Evolutionary conservation across 2,888 invertebrate species (phyloP), one percentile per base, ranked within the genome.

Genomic region (Parnassius apollo): DNA sequence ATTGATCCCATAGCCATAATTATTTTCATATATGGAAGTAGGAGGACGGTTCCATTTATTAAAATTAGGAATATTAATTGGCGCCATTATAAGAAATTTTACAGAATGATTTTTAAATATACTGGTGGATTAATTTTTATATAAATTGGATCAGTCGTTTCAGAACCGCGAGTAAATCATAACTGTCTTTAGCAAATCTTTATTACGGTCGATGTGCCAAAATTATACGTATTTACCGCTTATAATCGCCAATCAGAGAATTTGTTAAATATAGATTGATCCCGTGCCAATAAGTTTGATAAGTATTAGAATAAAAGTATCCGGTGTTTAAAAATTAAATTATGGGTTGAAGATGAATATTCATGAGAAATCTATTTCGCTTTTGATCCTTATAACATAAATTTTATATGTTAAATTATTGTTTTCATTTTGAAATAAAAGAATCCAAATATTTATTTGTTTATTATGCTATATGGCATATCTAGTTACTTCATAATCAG

Each of bases 1-100:
- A 88, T 96, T 95, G 76, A 96, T 95, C 59, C 95, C 96, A 83
- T 95, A 96, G 71, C 95, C 95, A 87, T 96, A 97, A 87, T 97
- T 97, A 83, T 95, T 94, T 78, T 96, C 95, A 88, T 96, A 97
- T 64, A 95, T 94, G 62, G 93, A 82, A 22, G 95, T 94, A 59
- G 94, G 93, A 58, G 94, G 94, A 69, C 91, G 91, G 62, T 83
- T 88, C 93, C 93, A 93, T 71, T 91, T 91, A 67, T 78, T 82
- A 60, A 79, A 83, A 68, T 85, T 86, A 57, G 87, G 85, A 73
- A 89, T 78, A 75, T 90, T 88, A 67, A 91, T 81, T n/a, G 90
- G 86, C 61, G 91, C 80, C 90, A 91, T 90, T 68, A 65, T 73
- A n/a, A n/a, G 2, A 3, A 50, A 25, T 18, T 18, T 45, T 59